Percentiles rank a stretch among this genome's conserved stretches.
Conservation (phyloP, 2,113 vertebrate genomes). For the Ciconia boyciana region DNA sequence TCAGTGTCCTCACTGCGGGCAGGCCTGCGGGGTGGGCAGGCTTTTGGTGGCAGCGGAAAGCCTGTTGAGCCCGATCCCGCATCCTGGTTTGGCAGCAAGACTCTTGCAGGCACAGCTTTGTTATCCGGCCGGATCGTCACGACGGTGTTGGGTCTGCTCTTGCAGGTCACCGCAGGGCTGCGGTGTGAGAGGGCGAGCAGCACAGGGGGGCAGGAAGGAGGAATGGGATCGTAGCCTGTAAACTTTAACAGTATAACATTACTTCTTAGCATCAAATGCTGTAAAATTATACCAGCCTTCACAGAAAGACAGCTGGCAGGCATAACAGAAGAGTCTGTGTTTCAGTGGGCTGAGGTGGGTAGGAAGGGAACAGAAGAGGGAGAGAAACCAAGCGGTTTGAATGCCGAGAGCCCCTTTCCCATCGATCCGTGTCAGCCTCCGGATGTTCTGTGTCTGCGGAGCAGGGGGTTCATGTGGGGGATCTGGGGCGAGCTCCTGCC, state of each 20-base stretch:
- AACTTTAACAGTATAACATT: not conserved
- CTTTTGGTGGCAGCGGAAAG: not conserved
- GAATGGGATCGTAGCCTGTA: not conserved
- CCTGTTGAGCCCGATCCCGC: not conserved
- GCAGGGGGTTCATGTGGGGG: fast-evolving
- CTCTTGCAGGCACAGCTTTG: not conserved
- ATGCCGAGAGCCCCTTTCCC: not conserved
- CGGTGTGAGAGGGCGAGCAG: fast-evolving
- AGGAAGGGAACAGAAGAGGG: not conserved
- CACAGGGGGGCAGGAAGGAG: not conserved
- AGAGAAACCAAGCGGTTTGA: not conserved
- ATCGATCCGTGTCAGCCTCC: fast-evolving
- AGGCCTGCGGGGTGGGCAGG: not conserved
- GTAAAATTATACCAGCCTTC: not conserved
- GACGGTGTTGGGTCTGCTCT: not conserved
- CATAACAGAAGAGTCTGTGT: not conserved
- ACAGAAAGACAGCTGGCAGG: not conserved
- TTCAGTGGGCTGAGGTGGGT: not conserved
- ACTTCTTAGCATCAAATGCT: not conserved
- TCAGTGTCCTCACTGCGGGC: not conserved
- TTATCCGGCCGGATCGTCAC: not conserved
- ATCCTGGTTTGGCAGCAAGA: not conserved
- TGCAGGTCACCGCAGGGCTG: not conserved
- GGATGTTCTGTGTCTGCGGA: fast-evolving
- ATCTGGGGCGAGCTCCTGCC: not conserved